phyloP scores from a whole-genome alignment of 2,113 vertebrate genomes.

The Vanacampus margaritifer region DNA sequence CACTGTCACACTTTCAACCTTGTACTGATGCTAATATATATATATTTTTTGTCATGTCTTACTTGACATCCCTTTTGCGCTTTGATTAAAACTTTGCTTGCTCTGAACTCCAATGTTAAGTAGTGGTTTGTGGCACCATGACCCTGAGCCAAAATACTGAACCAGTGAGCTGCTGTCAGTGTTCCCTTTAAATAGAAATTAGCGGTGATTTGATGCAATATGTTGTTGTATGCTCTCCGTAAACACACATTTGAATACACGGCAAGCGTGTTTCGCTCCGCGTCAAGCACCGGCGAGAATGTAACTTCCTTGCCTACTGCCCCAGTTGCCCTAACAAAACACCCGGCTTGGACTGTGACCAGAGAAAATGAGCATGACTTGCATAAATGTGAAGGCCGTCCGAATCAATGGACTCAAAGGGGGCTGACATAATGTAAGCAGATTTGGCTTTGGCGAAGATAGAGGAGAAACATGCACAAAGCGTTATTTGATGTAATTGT shows the following conservation, averaged over 20 bases:
- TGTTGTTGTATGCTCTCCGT: slow-evolving; percentile 3
- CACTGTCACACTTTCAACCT: not conserved
- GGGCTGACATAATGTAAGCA: slow-evolving; percentile 47
- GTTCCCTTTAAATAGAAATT: not conserved
- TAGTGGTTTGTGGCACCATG: not conserved
- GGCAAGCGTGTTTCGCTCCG: slow-evolving; percentile 2
- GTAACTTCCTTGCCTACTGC: slow-evolving; percentile 54
- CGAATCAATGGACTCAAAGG: slow-evolving; percentile 63
- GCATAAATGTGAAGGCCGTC: slow-evolving; percentile 47
- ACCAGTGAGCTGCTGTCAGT: not conserved
- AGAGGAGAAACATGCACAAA: slow-evolving; percentile 49
- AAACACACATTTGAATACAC: slow-evolving; percentile 7
- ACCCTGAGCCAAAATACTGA: not conserved
- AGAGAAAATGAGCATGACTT: slow-evolving; percentile 59
- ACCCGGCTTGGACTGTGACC: slow-evolving; percentile 44
- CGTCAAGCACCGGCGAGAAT: slow-evolving; percentile 15
- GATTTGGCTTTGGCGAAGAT: slow-evolving; percentile 27
- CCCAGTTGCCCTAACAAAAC: slow-evolving; percentile 52
- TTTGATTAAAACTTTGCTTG: not conserved
- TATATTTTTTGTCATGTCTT: not conserved
- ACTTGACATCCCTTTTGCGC: not conserved
- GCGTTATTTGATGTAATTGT: slow-evolving; percentile 62
- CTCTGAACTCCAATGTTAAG: not conserved
- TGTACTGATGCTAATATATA: not conserved
- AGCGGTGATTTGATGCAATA: not conserved